Evolutionary conservation across 2,113 vertebrate genomes (phyloP), one percentile per base, ranked within the genome.

Genomic region (Paradoxurus hermaphroditus): DNA sequence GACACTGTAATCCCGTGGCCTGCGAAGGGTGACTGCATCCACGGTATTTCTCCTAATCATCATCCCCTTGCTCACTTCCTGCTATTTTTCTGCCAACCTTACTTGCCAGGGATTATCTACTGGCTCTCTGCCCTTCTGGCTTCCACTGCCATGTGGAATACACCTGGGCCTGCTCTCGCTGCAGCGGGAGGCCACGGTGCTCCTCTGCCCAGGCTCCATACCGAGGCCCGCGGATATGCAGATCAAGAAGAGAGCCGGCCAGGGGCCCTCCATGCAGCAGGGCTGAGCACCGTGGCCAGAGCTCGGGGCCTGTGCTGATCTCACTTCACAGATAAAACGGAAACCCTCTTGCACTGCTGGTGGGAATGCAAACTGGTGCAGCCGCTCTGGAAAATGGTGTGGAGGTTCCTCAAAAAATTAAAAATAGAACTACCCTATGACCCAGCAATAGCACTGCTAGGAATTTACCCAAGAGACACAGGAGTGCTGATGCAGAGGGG

Each of bases 71-170:
- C 75, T 94, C 11, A 65, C 44, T 81, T 93, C 15, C 63, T 90
- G 63, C 13, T 63, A 13, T 87, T 75, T 91, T 90, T 44, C 84
- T 97, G 92, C 90, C 84, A 95, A 62, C 14, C 23, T 92, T 25
- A 51, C 68, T 77, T 94, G 84, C 87, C 63, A n/a, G n/a, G 41
- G 75, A 84, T 96, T 90, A 90, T 90, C 75, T 21, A 12, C 25
- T 63, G 84, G 87, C 75, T 96, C 75, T 81, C 34, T 87, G 62
- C 73, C 78, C 51, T 89, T 51, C 56, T 0, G 21, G 23, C 49
- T 68, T 36, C 62, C 21, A 79, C 68, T 34, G 53, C 90, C 92
- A 93, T 62, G 25, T 94, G 63, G n/a, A 39, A 23, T 89, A 68
- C 16, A 3, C 3, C 25, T 56, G 83, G 36, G 19, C 29, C 79